Conservation (phyloP, 2,888 invertebrate genomes). For the Pandemis heparana region DNA sequence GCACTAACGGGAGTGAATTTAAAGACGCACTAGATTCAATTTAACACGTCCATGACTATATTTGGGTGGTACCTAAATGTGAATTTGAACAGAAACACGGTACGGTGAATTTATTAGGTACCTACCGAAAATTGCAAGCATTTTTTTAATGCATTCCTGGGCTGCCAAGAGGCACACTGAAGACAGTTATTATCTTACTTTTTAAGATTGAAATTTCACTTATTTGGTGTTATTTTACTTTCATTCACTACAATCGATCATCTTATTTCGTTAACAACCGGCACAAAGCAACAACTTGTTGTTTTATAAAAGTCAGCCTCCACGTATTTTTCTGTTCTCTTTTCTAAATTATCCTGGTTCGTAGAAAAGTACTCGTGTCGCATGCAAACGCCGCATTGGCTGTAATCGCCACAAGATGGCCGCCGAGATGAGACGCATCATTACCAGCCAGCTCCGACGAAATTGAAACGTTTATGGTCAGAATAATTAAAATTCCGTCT, state of each 20-base stretch:
- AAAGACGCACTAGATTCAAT: not conserved
- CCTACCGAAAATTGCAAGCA: too few species aligned
- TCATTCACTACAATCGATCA: too few species aligned
- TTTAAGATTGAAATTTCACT: too few species aligned
- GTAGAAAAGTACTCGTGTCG: conserved; percentile 49
- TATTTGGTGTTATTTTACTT: too few species aligned
- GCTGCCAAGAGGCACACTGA: too few species aligned
- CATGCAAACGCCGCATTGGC: conserved; percentile 60
- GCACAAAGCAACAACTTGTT: too few species aligned
- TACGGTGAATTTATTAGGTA: too few species aligned
- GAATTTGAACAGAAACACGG: too few species aligned
- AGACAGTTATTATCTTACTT: too few species aligned
- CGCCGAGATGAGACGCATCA: conserved; percentile 54
- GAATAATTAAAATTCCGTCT: conserved; percentile 43
- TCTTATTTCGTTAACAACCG: not conserved
- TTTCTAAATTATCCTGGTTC: conserved; percentile 46
- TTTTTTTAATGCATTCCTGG: too few species aligned
- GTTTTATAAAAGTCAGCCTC: not conserved
- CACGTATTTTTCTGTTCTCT: conserved; percentile 43
- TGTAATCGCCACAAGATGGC: conserved; percentile 60
- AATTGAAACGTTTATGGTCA: conserved; percentile 63
- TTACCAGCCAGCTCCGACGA: conserved; percentile 55
- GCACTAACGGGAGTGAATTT: not conserved
- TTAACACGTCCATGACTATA: not conserved
- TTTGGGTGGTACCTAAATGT: not conserved